A percentile compares a stretch with the other conserved stretches of the same genome.
phyloP scores from a whole-genome alignment of 2,888 invertebrate species.

The Trimorus sp. region DNA sequence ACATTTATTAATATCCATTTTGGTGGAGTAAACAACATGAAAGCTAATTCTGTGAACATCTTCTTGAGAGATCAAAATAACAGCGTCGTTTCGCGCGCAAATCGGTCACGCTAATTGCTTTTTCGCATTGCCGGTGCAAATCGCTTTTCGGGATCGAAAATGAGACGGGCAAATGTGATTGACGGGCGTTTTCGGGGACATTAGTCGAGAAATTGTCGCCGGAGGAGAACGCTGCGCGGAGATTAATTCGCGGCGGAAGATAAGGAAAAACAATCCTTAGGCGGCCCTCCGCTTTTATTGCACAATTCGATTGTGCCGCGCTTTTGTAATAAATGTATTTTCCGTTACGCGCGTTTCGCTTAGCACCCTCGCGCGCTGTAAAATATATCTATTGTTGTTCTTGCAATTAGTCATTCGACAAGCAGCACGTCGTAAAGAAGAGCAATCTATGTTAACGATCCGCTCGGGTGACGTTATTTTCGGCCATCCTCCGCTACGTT shows the following conservation, averaged over 20 bases:
- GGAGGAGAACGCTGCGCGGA: slow-evolving; percentile 69
- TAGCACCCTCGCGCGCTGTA: slow-evolving; percentile 71
- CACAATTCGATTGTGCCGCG: slow-evolving; percentile 79
- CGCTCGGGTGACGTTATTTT: slow-evolving; percentile 76
- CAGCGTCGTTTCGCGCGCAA: slow-evolving; percentile 6
- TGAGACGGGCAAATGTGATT: slow-evolving; percentile 31
- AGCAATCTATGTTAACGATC: slow-evolving; percentile 76
- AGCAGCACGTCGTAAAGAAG: slow-evolving; percentile 76
- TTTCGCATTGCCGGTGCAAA: slow-evolving; percentile 18
- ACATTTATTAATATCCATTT: too few species aligned
- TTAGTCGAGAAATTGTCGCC: slow-evolving; percentile 70
- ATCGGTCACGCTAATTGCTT: slow-evolving; percentile 19
- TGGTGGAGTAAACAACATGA: too few species aligned
- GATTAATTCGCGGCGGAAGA: slow-evolving; percentile 80
- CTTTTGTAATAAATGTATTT: slow-evolving; percentile 77
- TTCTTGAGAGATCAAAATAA: slow-evolving; percentile 23
- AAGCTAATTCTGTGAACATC: not conserved
- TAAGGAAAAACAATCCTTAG: slow-evolving; percentile 77
- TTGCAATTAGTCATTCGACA: slow-evolving; percentile 80
- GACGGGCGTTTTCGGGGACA: slow-evolving; percentile 75
- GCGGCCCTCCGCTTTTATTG: slow-evolving; percentile 70
- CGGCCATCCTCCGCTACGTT: slow-evolving; percentile 68
- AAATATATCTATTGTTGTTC: slow-evolving; percentile 80
- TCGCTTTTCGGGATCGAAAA: slow-evolving; percentile 31
- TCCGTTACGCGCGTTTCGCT: slow-evolving; percentile 69